phyloP scores from a whole-genome alignment of 2,888 invertebrate genomes.

The Adelognathus sp. region DNA sequence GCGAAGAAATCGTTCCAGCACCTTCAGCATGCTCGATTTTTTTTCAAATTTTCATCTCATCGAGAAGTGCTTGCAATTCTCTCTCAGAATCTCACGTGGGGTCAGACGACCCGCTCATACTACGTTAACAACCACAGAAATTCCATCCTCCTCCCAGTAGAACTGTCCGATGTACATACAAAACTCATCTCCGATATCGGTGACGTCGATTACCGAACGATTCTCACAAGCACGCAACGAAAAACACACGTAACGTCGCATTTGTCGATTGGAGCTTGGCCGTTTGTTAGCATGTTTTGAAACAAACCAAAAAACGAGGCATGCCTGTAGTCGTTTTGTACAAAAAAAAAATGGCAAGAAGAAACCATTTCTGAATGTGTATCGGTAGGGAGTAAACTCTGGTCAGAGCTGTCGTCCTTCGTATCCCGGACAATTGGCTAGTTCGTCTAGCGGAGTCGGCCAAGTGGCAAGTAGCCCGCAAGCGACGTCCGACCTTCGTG shows the following conservation, averaged over 20 bases:
- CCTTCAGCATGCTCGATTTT: too few relatives aligned
- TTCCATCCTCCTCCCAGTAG: conserved; percentile 11
- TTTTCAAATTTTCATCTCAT: too few relatives aligned
- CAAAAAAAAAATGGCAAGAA: conserved; percentile 54
- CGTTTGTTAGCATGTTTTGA: conserved; percentile 72
- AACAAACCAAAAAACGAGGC: too few relatives aligned
- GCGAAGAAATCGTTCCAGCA: too few relatives aligned
- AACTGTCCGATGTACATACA: neutral
- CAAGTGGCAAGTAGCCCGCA: conserved; percentile 77
- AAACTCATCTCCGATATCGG: too few relatives aligned
- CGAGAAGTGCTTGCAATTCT: too few relatives aligned
- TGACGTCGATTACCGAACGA: too few relatives aligned
- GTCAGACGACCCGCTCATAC: too few relatives aligned
- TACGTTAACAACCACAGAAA: too few relatives aligned
- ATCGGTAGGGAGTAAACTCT: conserved; percentile 80
- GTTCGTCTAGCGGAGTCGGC: conserved; percentile 76
- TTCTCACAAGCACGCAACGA: too few relatives aligned
- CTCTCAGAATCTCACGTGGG: too few relatives aligned
- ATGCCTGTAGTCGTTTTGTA: conserved; percentile 78
- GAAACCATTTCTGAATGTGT: conserved; percentile 75
- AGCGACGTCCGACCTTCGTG: conserved; percentile 78
- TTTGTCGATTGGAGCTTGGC: conserved; percentile 73
- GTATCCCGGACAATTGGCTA: conserved; percentile 78
- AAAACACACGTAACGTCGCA: too few relatives aligned
- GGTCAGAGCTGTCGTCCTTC: conserved; percentile 79